These are phyloP conservation scores for Plagodis dolabraria DNA, from an alignment of 2,888 invertebrate genomes.

Conservation along the genomic window DNA sequence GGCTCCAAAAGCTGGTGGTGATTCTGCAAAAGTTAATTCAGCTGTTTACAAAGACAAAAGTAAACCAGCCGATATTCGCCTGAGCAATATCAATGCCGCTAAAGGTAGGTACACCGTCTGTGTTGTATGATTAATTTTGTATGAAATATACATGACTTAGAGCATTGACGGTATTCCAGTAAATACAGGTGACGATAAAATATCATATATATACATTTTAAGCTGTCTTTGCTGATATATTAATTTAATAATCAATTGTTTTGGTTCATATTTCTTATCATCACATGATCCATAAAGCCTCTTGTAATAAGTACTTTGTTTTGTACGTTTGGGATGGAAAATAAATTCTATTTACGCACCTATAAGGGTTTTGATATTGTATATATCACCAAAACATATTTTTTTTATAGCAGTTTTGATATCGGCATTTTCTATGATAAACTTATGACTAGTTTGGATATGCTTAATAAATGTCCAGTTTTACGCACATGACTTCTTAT, in stretches of 20 bases:
- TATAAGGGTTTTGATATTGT: too few relatives aligned
- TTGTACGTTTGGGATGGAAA: not conserved
- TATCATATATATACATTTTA: not conserved
- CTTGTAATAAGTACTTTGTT: not conserved
- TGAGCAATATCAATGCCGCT: slow-evolving; percentile 98
- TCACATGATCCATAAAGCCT: slow-evolving; percentile 26
- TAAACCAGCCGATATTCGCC: slow-evolving; percentile 97
- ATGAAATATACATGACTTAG: slow-evolving; percentile 14
- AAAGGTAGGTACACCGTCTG: slow-evolving; percentile 90
- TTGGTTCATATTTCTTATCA: not conserved
- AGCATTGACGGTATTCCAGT: not conserved
- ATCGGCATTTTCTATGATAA: too few relatives aligned
- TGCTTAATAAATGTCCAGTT: too few relatives aligned
- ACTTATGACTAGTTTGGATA: too few relatives aligned
- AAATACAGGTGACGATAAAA: slow-evolving; percentile 3
- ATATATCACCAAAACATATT: too few relatives aligned
- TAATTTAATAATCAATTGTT: not conserved
- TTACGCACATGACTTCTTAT: too few relatives aligned
- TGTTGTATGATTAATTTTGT: slow-evolving; percentile 28
- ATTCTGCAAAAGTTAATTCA: slow-evolving; percentile 75
- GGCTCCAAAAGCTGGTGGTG: slow-evolving; percentile 81
- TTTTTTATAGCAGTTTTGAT: too few relatives aligned
- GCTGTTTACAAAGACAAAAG: slow-evolving; percentile 94
- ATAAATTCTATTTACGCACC: too few relatives aligned
- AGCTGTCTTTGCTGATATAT: not conserved